A percentile compares a stretch with the other conserved stretches of the same genome.
These are phyloP conservation scores for Aptenodytes forsteri DNA, from an alignment of 2,113 vertebrate species.

Conservation along the genomic window DNA sequence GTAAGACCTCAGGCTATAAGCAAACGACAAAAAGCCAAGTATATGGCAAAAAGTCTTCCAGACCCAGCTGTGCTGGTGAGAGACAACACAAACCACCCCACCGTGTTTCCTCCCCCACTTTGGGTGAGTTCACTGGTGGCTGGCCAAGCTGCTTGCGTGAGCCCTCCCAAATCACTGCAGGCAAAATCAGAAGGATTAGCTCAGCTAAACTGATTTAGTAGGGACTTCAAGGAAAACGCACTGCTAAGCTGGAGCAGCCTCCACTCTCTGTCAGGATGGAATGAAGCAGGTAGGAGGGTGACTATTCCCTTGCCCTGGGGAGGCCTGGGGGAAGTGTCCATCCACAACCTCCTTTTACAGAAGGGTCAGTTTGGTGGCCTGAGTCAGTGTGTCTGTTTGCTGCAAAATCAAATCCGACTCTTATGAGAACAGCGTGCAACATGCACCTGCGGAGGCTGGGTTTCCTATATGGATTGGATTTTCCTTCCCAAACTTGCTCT, in stretches of 20 bases:
- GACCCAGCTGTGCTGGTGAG: not conserved
- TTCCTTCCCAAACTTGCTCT: not conserved
- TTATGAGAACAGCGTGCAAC: not conserved
- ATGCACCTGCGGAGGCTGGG: not conserved
- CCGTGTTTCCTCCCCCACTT: fast-evolving
- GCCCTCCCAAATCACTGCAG: not conserved
- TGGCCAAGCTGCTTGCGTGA: not conserved
- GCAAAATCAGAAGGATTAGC: not conserved
- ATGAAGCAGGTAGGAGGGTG: not conserved
- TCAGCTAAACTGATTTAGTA: not conserved
- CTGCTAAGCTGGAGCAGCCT: not conserved
- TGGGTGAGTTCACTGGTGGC: not conserved
- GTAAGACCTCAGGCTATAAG: not conserved
- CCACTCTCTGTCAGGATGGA: not conserved
- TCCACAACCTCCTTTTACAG: not conserved
- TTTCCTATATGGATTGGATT: not conserved
- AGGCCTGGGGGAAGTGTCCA: not conserved
- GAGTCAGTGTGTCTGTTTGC: not conserved
- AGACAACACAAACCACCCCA: not conserved
- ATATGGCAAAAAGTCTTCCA: not conserved
- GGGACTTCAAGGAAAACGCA: not conserved
- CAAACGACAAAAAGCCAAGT: not conserved
- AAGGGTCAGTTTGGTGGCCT: not conserved
- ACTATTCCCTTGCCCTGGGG: not conserved
- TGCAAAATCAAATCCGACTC: not conserved